phyloP scores from a whole-genome alignment of 2,113 vertebrate species.

The Regulus satrapa region DNA sequence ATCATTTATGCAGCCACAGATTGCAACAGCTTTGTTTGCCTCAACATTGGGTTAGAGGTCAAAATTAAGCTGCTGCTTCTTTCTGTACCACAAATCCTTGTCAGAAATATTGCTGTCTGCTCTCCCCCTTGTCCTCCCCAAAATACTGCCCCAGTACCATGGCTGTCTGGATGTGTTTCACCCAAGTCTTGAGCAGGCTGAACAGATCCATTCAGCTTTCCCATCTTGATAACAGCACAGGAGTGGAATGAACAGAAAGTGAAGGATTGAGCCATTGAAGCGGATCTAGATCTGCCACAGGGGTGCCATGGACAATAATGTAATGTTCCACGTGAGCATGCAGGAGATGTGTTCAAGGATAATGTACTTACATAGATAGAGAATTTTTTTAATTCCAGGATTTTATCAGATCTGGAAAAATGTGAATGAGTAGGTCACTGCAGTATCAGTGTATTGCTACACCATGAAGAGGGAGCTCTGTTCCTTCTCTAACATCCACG shows the following conservation, averaged over 20 bases:
- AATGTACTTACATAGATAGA: neutral
- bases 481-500: neutral
- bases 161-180: neutral
- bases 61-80: neutral
- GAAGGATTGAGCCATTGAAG: neutral
- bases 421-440: neutral
- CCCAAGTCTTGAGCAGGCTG: neutral
- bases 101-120: neutral
- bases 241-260: neutral
- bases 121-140: neutral
- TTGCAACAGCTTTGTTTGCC: neutral
- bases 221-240: neutral
- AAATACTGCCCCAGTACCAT: neutral
- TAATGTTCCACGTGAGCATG: neutral
- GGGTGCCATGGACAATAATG: neutral
- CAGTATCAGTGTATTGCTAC: neutral
- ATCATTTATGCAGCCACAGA: neutral
- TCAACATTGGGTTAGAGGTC: neutral
- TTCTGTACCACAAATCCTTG: neutral
- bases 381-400: neutral
- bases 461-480: neutral
- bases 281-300: neutral
- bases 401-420: conserved; percentile 53
- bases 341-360: conserved; percentile 14
- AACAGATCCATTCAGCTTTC: neutral